phyloP scores from a whole-genome alignment of 1,140 invertebrate species.

The Bicyclus anynana region DNA sequence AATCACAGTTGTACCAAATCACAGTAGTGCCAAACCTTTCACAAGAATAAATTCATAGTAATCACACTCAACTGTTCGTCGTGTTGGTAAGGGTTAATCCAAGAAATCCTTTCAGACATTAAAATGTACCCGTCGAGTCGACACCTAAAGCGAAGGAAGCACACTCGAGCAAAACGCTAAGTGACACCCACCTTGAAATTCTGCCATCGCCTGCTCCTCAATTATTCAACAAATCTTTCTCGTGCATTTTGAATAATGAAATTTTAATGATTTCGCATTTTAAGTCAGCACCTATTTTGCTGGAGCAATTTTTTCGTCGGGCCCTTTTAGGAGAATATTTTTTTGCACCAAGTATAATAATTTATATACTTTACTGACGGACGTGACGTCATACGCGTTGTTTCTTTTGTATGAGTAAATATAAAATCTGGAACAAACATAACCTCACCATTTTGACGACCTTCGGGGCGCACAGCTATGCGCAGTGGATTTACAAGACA shows the following conservation, averaged over 20 bases:
- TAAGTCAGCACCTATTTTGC: constrained; percentile 36
- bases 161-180: constrained; percentile 26
- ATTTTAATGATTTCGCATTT: constrained; percentile 50
- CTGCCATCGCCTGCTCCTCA: constrained; percentile 38
- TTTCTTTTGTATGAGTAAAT: too few relatives aligned
- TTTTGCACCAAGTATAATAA: too few relatives aligned
- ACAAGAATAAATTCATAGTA: too few relatives aligned
- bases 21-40: too few relatives aligned
- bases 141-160: constrained; percentile 9
- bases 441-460: too few relatives aligned
- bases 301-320: not conserved
- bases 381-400: too few relatives aligned
- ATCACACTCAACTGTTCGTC: too few relatives aligned
- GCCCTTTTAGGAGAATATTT: not conserved
- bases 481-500: too few relatives aligned
- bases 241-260: constrained; percentile 62
- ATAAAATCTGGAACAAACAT: too few relatives aligned
- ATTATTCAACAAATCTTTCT: constrained; percentile 61
- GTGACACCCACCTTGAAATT: constrained; percentile 31
- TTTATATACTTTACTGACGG: too few relatives aligned
- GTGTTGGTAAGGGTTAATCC: not conserved
- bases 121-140: not conserved
- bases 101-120: constrained; percentile 4
- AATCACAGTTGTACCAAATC: too few relatives aligned
- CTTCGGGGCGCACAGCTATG: too few relatives aligned